These are phyloP conservation scores for Hippopotamus amphibius DNA, from an alignment of 2,113 vertebrate species.

Conservation along the genomic window DNA sequence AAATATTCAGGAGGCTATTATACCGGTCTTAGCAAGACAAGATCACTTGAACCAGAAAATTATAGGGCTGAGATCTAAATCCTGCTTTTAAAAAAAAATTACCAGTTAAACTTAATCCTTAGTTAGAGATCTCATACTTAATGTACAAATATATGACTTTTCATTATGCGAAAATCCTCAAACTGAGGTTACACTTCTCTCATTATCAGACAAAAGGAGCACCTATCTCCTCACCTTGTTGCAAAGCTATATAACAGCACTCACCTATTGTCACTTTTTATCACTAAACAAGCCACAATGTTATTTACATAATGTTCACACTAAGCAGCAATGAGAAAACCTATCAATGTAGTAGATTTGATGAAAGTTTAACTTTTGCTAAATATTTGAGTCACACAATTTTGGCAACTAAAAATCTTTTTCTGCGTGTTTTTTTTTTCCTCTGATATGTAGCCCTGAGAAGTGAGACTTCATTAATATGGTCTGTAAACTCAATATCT, in stretches of 20 bases:
- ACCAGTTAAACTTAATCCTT: background rate
- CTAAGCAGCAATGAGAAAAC: background rate
- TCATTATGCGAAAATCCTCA: background rate
- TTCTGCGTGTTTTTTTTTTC: background rate
- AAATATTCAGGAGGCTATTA: background rate
- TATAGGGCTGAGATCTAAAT: background rate
- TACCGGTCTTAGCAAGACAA: background rate
- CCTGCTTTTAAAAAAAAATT: background rate
- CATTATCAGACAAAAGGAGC: background rate
- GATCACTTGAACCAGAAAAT: background rate
- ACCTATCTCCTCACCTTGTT: background rate
- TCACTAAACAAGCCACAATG: background rate
- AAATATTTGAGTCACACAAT: background rate
- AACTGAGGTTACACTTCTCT: background rate
- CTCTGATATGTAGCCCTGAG: background rate
- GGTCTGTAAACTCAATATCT: background rate
- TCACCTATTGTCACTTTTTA: background rate
- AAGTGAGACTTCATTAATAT: slow-evolving; percentile 30
- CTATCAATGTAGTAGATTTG: background rate
- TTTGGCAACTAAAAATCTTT: background rate
- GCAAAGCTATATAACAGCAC: background rate
- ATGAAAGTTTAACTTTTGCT: background rate
- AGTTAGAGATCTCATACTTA: background rate
- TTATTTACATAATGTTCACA: background rate
- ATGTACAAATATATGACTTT: background rate